A percentile compares a stretch with the other conserved stretches of the same genome.
Evolutionary conservation across 1,140 invertebrate species (phyloP).

Genomic region (Dinoponera quadriceps): DNA sequence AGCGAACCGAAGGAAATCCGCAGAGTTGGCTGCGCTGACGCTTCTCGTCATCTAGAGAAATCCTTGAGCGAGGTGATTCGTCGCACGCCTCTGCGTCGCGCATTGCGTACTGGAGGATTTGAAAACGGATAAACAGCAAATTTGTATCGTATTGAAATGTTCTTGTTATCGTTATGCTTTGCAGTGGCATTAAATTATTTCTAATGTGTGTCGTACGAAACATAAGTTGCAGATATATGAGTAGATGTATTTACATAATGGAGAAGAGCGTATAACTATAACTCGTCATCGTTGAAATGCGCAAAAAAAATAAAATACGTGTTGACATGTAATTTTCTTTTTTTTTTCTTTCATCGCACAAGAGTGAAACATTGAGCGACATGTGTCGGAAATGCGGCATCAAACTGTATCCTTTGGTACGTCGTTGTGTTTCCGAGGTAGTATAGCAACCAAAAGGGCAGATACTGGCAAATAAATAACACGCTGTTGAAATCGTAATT

Average conservation of each 20-base stretch:
- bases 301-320: conserved; percentile 12
- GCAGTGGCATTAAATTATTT: neutral
- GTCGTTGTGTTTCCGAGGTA: conserved; percentile 67
- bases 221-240: conserved; percentile 20
- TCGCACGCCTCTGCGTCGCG: too few species aligned
- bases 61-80: neutral
- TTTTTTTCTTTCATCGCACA: too few species aligned
- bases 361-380: neutral
- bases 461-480: conserved; percentile 68
- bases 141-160: neutral
- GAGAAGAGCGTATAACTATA: conserved; percentile 31
- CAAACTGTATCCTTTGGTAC: conserved; percentile 53
- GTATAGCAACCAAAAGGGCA: conserved; percentile 68
- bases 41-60: neutral
- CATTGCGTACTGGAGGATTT: neutral
- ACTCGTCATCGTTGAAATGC: neutral
- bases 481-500: neutral
- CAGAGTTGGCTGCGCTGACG: conserved; percentile 4
- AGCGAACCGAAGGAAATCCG: neutral
- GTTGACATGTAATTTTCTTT: conserved; percentile 57
- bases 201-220: conserved; percentile 27
- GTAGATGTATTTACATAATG: conserved; percentile 66
- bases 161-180: neutral
- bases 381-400: neutral
- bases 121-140: neutral